Percentiles rank a stretch among this genome's conserved stretches.
phyloP scores from a whole-genome alignment of 2,113 vertebrate species.

The Nothobranchius furzeri region DNA sequence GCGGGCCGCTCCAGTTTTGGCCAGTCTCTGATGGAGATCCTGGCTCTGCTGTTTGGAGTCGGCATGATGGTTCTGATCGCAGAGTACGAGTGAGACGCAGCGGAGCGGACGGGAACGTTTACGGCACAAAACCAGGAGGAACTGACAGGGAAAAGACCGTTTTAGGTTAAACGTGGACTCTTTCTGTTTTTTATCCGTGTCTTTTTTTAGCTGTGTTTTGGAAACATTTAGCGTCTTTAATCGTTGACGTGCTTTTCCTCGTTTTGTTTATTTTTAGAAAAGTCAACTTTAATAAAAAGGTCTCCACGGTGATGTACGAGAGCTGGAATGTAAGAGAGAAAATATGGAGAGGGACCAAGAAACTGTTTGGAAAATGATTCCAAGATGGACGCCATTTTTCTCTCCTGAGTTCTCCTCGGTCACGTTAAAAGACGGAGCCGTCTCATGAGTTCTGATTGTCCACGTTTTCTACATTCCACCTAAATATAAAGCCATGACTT shows the following conservation, averaged over 20 bases:
- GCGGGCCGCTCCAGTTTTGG: conserved; percentile 81
- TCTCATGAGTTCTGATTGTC: no score
- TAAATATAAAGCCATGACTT: background rate
- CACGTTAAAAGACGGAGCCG: no score
- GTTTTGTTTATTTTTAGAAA: conserved; percentile 1
- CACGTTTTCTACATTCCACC: background rate
- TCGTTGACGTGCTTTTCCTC: background rate
- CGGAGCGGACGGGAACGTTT: background rate
- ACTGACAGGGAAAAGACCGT: conserved; percentile 1
- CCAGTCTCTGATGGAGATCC: conserved; percentile 87
- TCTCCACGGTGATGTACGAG: background rate
- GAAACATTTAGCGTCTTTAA: background rate
- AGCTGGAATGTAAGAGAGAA: background rate
- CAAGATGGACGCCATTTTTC: no score
- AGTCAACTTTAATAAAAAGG: background rate
- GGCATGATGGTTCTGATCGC: conserved; percentile 93
- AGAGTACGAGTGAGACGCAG: conserved; percentile 81
- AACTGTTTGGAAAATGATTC: background rate
- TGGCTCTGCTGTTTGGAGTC: conserved; percentile 86
- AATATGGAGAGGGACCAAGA: background rate
- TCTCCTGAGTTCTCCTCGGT: no score
- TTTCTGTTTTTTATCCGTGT: background rate
- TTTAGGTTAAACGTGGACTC: conserved; percentile 18
- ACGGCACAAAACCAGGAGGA: background rate
- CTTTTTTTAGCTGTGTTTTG: conserved; percentile 22